Evolutionary conservation across 2,888 invertebrate species (phyloP), one percentile per base, ranked within the genome.

Genomic region (Resseliella maxima): DNA sequence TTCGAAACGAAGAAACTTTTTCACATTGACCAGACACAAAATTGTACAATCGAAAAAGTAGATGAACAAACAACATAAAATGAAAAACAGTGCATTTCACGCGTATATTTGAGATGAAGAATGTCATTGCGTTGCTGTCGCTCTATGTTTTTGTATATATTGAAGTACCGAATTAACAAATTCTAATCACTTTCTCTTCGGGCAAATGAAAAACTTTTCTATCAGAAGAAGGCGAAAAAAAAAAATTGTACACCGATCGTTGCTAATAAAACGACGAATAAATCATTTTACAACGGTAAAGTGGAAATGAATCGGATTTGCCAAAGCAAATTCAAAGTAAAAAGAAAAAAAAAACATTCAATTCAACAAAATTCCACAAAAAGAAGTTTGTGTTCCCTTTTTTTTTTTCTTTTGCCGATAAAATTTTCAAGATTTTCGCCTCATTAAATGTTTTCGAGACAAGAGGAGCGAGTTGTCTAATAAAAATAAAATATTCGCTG

Each of bases 401-500:
- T 36, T 15, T 8, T 15, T 83, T 36, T 81, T 81, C 54, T 10
- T 54, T n/a, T 21, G 54, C 10, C 81, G 36, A 83, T 15, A 83
- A 83, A n/a, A 38, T 83, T 27, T n/a, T n/a, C n/a, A 24, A 38
- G n/a, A 83, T 83, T 21, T n/a, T 38, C 24, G 83, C 83, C 38
- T 38, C 38, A 38, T 38, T 83, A 83, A 72, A 31, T 31, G 0
- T 72, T 72, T 15, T 1, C 3, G 72, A 72, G 31, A 31, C 35
- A 31, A 72, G 31, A n/a, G n/a, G n/a, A 10, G 24, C 24, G 59
- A 72, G 83, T 38, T 83, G 83, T 38, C 24, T 36, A 83, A 83
- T 83, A 38, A 83, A 83, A 83, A 83, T 83, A 38, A 83, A 83
- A 83, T 83, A 38, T 83, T 83, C 24, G 83, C 24, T 38, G 83